Evolutionary conservation across 2,888 invertebrate genomes (phyloP), one percentile per base, ranked within the genome.

Genomic region (Tachina grossa): DNA sequence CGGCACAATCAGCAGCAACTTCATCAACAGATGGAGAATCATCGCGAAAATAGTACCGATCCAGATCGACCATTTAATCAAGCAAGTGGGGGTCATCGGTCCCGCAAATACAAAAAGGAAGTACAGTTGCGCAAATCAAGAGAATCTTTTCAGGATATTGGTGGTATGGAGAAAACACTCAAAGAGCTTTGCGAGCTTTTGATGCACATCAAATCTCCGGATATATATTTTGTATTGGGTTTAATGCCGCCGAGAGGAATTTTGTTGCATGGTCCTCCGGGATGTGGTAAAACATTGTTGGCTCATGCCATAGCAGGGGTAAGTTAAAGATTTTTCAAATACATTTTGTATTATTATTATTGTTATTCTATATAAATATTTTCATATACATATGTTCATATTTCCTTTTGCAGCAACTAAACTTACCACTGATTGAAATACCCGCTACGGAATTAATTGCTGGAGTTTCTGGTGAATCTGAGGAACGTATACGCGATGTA

Each of bases 391-490:
- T 14, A 66, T 63, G 51, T 31, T 0, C 31, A 3, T 45, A 53
- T 55, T 47, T 49, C 10, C 45, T 65, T 79, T 6, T n/a, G 71
- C 87, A 96, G 96, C 97, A 99, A 93, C 93, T 99, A 55, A 94
- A 95, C 87, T 92, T 99, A 59, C 97, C 98, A 0, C 93, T 99
- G 76, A 93, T 99, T 72, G 96, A 97, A 92, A 95, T 98, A 11
- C 96, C 97, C 10, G 98, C 98, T 1, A 97, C 99, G 0, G 98
- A 99, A 93, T 93, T 99, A 83, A 96, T 99, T 3, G 97, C 97
- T 13, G 99, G 99, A 1, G 95, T 99, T 83, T 98, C 98, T 0
- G 99, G 99, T 0, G 98, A 98, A 92, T 98, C 98, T 0, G 99
- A 99, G 92, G 97, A 97, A 90, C 94, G 98, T 88, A 97, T 99